These are phyloP conservation scores for Rhamphomyia laevipes DNA, from an alignment of 2,888 invertebrate species.

Conservation along the genomic window DNA sequence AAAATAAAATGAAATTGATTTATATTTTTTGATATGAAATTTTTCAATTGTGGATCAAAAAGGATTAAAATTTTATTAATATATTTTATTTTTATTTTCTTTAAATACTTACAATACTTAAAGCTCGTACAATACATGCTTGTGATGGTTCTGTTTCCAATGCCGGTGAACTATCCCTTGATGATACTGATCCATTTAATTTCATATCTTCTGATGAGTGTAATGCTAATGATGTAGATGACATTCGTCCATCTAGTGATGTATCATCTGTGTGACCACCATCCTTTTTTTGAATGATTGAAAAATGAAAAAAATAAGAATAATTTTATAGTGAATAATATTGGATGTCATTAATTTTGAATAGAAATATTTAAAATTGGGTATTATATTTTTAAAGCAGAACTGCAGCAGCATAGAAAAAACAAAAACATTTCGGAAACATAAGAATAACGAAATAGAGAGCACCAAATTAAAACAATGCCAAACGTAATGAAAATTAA, in stretches of 20 bases:
- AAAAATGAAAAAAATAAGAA: no score
- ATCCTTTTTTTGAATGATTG: neutral
- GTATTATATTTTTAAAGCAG: no score
- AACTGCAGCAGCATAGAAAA: no score
- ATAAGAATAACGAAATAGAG: no score
- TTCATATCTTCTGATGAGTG: conserved; percentile 32
- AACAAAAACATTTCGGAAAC: no score
- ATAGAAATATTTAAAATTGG: no score
- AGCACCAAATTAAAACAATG: no score
- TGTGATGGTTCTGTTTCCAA: conserved; percentile 25
- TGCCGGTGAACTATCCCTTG: conserved; percentile 34
- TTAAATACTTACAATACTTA: conserved; percentile 35
- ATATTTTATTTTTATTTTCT: neutral
- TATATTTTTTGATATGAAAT: neutral
- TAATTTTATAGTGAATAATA: no score
- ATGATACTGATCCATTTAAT: conserved; percentile 31
- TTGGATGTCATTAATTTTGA: no score
- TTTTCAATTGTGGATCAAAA: neutral
- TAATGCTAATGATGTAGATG: conserved; percentile 26
- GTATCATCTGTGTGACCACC: conserved; percentile 30
- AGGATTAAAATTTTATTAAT: neutral
- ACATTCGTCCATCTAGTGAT: conserved; percentile 31
- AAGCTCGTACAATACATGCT: conserved; percentile 34
- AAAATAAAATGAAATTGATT: neutral
- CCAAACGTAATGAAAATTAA: conserved; percentile 13